Conservation (phyloP, 2,113 vertebrate species). For the Pteronura brasiliensis region DNA sequence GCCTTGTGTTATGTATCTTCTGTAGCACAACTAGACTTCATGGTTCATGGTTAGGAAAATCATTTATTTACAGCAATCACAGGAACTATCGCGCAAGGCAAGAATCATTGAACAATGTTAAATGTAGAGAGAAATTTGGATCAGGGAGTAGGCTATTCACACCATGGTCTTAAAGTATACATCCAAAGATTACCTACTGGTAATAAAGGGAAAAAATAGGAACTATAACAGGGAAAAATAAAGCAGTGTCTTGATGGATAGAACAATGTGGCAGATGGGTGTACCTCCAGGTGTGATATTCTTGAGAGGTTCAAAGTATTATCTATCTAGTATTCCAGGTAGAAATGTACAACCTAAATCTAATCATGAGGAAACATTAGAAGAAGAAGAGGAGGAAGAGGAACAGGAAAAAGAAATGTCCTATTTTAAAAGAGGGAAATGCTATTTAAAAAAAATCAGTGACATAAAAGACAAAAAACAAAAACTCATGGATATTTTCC, state of each 20-base stretch:
- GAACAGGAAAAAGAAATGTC: not conserved
- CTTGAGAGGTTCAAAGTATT: not conserved
- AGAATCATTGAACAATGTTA: not conserved
- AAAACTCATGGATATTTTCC: not conserved
- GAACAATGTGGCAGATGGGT: not conserved
- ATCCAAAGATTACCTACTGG: not conserved
- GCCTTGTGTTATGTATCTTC: not conserved
- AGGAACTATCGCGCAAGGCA: not conserved
- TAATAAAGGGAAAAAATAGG: not conserved
- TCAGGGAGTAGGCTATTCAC: not conserved
- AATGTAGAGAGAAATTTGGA: not conserved
- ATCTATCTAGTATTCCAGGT: not conserved
- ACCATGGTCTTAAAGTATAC: not conserved
- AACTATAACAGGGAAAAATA: not conserved
- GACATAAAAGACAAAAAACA: not conserved
- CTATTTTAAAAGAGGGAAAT: not conserved
- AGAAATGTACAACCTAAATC: not conserved
- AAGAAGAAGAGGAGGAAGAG: not conserved
- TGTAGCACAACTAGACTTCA: not conserved
- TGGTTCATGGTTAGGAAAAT: not conserved
- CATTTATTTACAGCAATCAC: not conserved
- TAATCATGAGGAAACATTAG: not conserved
- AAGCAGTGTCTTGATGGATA: not conserved
- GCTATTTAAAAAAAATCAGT: not conserved
- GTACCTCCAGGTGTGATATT: not conserved